Conservation (phyloP, 2,113 vertebrate species). For the Seriola dumerili region DNA sequence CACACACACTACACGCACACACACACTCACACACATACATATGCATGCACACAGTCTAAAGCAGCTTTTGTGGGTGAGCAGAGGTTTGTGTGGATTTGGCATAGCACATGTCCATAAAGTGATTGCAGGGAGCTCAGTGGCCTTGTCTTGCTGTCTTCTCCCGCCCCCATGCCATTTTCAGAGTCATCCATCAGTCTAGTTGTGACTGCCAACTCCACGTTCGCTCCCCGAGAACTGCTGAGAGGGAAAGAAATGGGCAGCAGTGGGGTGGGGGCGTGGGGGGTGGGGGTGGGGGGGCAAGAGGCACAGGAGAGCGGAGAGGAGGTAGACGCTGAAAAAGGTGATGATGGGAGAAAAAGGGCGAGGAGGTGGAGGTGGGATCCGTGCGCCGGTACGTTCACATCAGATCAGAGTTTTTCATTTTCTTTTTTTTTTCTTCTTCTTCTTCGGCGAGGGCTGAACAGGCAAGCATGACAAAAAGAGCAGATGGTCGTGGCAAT, state of each 20-base stretch:
- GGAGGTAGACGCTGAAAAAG: slow-evolving; percentile 39
- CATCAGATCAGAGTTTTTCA: slow-evolving; percentile 53
- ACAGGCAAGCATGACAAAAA: slow-evolving; percentile 79
- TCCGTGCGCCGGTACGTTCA: slow-evolving; percentile 16
- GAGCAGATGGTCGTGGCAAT: slow-evolving; percentile 84
- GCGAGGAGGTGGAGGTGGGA: slow-evolving; percentile 16
- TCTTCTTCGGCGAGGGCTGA: slow-evolving; percentile 42
- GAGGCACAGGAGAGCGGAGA: slow-evolving; percentile 11
- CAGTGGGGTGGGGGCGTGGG: slow-evolving; percentile 15
- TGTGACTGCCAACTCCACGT: slow-evolving; percentile 73
- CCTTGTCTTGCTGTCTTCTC: slow-evolving; percentile 50
- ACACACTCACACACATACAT: slow-evolving; percentile 28
- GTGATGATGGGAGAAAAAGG: slow-evolving; percentile 5
- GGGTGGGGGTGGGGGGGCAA: slow-evolving; percentile 16
- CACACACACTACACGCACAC: slow-evolving; percentile 9
- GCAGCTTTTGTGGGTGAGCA: slow-evolving; percentile 51
- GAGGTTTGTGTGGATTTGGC: slow-evolving; percentile 67
- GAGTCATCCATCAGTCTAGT: slow-evolving; percentile 83
- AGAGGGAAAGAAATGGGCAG: slow-evolving; percentile 55
- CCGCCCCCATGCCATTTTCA: slow-evolving; percentile 58
- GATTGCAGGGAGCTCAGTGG: slow-evolving; percentile 63
- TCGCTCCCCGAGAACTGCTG: slow-evolving; percentile 64
- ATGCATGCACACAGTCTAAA: slow-evolving; percentile 22
- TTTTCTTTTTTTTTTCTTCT: not conserved
- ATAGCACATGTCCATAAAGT: slow-evolving; percentile 71